phyloP scores from a whole-genome alignment of 2,797 vertebrate genomes.

The Cephalopachus bancanus region DNA sequence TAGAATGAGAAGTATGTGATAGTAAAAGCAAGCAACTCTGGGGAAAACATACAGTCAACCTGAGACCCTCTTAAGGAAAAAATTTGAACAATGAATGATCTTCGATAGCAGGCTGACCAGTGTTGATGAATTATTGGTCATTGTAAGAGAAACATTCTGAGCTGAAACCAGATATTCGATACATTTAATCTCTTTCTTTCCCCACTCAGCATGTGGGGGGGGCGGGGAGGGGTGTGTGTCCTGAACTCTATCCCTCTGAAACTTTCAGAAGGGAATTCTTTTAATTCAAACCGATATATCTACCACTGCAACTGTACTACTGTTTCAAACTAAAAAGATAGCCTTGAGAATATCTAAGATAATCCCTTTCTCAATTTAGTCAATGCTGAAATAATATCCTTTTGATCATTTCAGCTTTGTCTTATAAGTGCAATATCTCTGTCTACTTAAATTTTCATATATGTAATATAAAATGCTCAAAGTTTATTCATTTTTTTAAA shows the following conservation, averaged over 20 bases:
- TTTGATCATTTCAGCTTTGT: not conserved
- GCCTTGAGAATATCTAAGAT: not conserved
- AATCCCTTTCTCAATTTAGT: not conserved
- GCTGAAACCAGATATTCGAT: not conserved
- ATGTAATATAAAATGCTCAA: not conserved
- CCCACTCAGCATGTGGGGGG: no score
- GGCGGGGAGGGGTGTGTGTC: not conserved
- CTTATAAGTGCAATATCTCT: not conserved
- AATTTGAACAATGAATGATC: not conserved
- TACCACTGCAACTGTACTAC: not conserved
- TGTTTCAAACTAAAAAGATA: not conserved
- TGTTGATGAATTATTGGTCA: not conserved
- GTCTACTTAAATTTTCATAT: not conserved
- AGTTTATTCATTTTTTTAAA: not conserved
- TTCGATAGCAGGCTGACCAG: not conserved
- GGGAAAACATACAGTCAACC: not conserved
- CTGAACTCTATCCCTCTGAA: not conserved
- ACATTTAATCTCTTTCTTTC: not conserved
- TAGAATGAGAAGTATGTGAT: not conserved
- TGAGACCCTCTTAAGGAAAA: not conserved
- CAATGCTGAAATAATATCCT: not conserved
- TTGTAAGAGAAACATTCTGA: not conserved
- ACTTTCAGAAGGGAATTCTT: not conserved
- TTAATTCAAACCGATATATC: not conserved
- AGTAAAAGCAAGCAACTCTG: no score